Evolutionary conservation across 2,113 vertebrate genomes (phyloP), one percentile per base, ranked within the genome.

Genomic region (Alces alces): DNA sequence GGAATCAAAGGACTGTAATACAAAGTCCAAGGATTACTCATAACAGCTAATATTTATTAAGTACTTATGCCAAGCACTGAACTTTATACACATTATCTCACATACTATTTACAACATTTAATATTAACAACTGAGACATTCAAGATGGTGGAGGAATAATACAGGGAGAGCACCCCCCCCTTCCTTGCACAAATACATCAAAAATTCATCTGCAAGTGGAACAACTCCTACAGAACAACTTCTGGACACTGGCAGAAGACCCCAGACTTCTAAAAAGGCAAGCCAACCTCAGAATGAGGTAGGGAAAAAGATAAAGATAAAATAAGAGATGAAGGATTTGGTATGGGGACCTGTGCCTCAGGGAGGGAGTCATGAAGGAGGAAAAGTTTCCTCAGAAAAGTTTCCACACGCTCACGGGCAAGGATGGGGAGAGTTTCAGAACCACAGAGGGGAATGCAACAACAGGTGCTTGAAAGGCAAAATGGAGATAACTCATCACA

Each of bases 61-160:
- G 47, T 73, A 91, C 28, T 28, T 90, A 86, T n/a, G 23, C 15
- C 25, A 86, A 50, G n/a, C 30, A 92, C 5, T 70, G 19, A 95
- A 70, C 19, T 57, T 79, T 97, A 93, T 80, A 83, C 84, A 86
- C 15, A 94, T 60, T 54, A 92, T 92, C 57, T 83, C 54, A 76
- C 11, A 89, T 82, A 64, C 86, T 87, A 92, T 78, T 96, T 90
- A 80, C 23, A 92, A 47, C 47, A 90, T 95, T 95, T 95, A 90
- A 82, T 86, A 82, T 33, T 92, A 88, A 80, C 50, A 84, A 61
- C 70, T 43, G 25, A 76, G 70, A 76, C 70, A 27, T 76, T 76
- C 39, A 76, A 76, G 70, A 76, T 76, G 36, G 70, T 43, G 23
- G 70, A 76, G 70, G 39, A 76, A 76, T 27, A 43, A 76, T 36